phyloP scores from a whole-genome alignment of 2,888 invertebrate species.

The Diplazon laetatorius region DNA sequence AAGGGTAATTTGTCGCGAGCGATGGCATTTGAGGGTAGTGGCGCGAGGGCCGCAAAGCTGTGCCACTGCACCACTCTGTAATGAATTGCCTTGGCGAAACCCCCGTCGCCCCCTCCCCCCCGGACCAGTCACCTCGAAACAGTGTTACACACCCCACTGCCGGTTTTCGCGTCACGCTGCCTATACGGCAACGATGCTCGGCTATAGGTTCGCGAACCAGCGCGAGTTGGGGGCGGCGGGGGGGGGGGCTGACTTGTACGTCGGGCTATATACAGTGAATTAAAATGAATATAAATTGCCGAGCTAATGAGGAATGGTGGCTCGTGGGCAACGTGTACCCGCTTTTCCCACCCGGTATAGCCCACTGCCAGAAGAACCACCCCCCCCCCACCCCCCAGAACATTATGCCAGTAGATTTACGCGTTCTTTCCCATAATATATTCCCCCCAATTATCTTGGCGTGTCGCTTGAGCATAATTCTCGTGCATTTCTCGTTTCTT shows the following conservation, averaged over 20 bases:
- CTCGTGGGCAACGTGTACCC: constrained; percentile 43
- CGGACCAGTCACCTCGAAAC: constrained; percentile 38
- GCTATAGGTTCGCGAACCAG: constrained; percentile 45
- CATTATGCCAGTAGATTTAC: constrained; percentile 62
- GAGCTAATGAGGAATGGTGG: constrained; percentile 62
- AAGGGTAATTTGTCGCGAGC: constrained; percentile 11
- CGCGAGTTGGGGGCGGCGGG: too few species aligned
- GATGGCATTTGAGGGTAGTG: constrained; percentile 5
- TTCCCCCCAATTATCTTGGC: constrained; percentile 59
- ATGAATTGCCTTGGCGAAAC: constrained; percentile 51
- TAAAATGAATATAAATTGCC: constrained; percentile 66
- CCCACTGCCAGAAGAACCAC: constrained; percentile 15
- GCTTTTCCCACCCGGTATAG: constrained; percentile 42
- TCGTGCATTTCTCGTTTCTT: background rate
- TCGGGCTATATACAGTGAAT: constrained; percentile 56
- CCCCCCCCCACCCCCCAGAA: too few species aligned
- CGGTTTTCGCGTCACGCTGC: constrained; percentile 1
- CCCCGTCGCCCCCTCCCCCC: too few species aligned
- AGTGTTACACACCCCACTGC: constrained; percentile 4
- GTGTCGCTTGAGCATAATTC: constrained; percentile 54
- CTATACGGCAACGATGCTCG: constrained; percentile 22
- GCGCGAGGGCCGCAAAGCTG: constrained; percentile 46
- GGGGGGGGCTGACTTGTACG: constrained; percentile 30
- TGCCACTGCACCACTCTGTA: constrained; percentile 41
- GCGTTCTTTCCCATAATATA: constrained; percentile 62